These are phyloP conservation scores for Procambarus clarkii DNA, from an alignment of 1,140 invertebrate species.

Conservation along the genomic window DNA sequence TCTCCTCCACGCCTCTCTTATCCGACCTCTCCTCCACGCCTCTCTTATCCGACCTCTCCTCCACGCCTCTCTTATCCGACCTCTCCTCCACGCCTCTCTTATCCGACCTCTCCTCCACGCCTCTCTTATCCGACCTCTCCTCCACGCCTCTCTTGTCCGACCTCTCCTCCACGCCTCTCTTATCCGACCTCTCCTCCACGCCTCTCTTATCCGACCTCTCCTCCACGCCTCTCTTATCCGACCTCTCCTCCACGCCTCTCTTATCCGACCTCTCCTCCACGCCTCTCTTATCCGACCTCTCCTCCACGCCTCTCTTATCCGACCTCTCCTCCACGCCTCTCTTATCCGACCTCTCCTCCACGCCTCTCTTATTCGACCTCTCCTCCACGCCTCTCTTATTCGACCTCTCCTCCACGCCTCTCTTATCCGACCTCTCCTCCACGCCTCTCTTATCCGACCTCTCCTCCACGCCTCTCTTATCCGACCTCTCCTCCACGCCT, in stretches of 20 bases:
- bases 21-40: neutral
- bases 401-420: neutral
- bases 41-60: neutral
- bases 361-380: neutral
- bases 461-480: neutral
- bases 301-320: neutral
- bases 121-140: no score
- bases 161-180: no score
- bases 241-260: neutral
- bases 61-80: no score
- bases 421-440: neutral
- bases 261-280: neutral
- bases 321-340: neutral
- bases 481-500: neutral
- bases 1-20: no score
- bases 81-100: neutral
- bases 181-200: neutral
- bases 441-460: no score
- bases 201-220: neutral
- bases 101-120: neutral
- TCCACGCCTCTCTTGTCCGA: neutral
- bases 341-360: neutral
- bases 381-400: no score
- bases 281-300: no score
- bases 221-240: no score